Percentiles rank a stretch among this genome's conserved stretches.
phyloP scores from a whole-genome alignment of 2,888 invertebrate species.

The Heliconius cydno region DNA sequence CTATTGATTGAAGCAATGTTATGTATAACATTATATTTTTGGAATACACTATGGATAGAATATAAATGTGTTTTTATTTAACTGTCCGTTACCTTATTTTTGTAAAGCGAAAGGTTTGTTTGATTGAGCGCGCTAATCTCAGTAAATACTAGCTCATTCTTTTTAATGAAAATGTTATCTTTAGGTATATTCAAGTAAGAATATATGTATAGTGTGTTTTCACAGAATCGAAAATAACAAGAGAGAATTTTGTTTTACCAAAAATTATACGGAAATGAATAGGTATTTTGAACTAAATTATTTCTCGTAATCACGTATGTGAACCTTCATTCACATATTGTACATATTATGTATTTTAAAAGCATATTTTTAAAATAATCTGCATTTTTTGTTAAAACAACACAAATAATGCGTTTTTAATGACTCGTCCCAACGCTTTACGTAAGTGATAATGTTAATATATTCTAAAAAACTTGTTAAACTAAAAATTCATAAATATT shows the following conservation, averaged over 20 bases:
- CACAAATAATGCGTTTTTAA: background rate
- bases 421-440: background rate
- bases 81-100: background rate
- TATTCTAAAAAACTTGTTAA: no score
- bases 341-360: background rate
- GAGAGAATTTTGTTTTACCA: no score
- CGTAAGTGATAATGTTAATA: background rate
- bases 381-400: background rate
- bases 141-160: no score
- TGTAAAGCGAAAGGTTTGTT: background rate
- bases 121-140: background rate
- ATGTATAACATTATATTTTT: conserved; percentile 81
- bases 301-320: no score
- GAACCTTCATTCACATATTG: background rate
- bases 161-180: no score
- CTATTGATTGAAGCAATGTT: conserved; percentile 68
- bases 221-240: no score
- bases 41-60: conserved; percentile 78
- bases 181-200: no score
- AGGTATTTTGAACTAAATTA: no score
- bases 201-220: no score
- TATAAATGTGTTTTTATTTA: conserved; percentile 43
- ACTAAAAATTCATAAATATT: no score
- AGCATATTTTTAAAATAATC: background rate
- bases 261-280: no score